Percentiles rank a stretch among this genome's conserved stretches.
These are phyloP conservation scores for Mimachlamys varia DNA, from an alignment of 2,888 invertebrate species.

Conservation along the genomic window DNA sequence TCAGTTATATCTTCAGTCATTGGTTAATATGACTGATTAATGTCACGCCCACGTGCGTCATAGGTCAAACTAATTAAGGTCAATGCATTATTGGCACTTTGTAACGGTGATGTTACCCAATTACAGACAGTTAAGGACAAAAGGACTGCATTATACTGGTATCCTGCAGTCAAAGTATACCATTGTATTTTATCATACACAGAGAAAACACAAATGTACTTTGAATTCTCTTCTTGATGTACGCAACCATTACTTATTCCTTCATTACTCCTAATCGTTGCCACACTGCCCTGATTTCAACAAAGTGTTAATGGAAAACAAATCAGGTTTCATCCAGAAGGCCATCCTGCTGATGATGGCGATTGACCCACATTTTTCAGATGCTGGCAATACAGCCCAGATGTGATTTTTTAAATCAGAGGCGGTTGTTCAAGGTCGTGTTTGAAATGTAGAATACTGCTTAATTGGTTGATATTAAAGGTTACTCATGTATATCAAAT, in stretches of 20 bases:
- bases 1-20: not conserved
- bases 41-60: not conserved
- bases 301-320: not conserved
- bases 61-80: constrained; percentile 36
- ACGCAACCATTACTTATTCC: not conserved
- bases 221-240: not conserved
- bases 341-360: not conserved
- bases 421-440: not conserved
- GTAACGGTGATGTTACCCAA: not conserved
- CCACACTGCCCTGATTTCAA: not conserved
- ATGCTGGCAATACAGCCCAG: not conserved
- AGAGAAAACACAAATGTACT: not conserved
- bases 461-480: no score
- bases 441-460: not conserved
- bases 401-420: not conserved
- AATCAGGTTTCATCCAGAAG: not conserved
- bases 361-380: not conserved
- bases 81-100: not conserved
- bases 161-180: not conserved
- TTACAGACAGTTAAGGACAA: not conserved
- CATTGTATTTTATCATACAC: not conserved
- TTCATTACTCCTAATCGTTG: not conserved
- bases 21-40: not conserved
- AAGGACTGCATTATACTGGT: not conserved
- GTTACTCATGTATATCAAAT: no score